phyloP scores from a whole-genome alignment of 2,888 invertebrate species.

The Archips crataeganus region DNA sequence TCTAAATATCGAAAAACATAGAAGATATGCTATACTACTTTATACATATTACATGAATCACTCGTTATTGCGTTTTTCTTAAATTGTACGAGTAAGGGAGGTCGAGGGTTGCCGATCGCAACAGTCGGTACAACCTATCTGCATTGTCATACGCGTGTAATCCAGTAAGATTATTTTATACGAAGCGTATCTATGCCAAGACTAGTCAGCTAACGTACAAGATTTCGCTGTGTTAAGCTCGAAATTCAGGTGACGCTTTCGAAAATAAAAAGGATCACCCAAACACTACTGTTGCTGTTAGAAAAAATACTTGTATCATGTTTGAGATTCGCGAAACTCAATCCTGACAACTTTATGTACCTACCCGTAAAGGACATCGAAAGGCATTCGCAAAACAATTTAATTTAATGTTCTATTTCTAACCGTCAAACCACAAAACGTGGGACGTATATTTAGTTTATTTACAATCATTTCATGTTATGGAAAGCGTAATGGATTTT shows the following conservation, averaged over 20 bases:
- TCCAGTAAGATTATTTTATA: neutral
- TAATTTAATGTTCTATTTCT: neutral
- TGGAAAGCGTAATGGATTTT: constrained; percentile 13
- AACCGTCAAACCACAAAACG: constrained; percentile 16
- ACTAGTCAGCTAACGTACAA: neutral
- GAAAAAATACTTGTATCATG: constrained; percentile 4
- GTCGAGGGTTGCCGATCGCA: constrained; percentile 8
- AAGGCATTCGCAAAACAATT: neutral
- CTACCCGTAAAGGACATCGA: neutral
- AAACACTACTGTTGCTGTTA: constrained; percentile 1
- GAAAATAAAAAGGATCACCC: neutral
- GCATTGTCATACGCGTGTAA: neutral
- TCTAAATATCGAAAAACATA: constrained; percentile 83
- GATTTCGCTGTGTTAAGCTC: neutral
- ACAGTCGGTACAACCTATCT: neutral
- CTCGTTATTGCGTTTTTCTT: constrained; percentile 79
- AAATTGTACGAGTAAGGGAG: constrained; percentile 65
- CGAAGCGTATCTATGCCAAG: constrained; percentile 1
- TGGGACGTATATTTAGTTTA: constrained; percentile 11
- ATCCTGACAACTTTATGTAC: neutral
- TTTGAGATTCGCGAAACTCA: constrained; percentile 19
- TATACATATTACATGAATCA: constrained; percentile 79
- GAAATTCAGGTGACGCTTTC: neutral
- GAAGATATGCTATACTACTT: constrained; percentile 81
- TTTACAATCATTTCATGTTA: constrained; percentile 24